Evolutionary conservation across 2,113 vertebrate species (phyloP).

Genomic region (Ariopsis seemanni): DNA sequence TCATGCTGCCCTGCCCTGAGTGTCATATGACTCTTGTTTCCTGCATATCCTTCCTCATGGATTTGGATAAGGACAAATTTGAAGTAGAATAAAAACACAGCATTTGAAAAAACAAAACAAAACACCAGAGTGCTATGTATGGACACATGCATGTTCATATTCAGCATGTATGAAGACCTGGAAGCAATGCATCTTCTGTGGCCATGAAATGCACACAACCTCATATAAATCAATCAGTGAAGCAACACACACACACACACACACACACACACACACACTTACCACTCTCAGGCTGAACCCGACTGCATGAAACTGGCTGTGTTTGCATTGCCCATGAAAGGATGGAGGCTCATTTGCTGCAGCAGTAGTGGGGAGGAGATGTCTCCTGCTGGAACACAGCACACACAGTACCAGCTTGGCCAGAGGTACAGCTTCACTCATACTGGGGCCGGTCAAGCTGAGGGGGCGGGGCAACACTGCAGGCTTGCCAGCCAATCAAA

Average conservation of each 20-base stretch:
- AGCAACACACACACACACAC: neutral
- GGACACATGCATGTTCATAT: constrained; percentile 3
- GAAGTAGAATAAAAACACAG: neutral
- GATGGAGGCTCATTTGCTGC: constrained; percentile 45
- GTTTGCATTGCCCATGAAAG: neutral
- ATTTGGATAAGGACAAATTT: constrained; percentile 16
- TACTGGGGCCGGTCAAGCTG: neutral
- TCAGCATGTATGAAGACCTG: constrained; percentile 20
- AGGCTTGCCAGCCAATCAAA: constrained; percentile 36
- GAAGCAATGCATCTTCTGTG: constrained; percentile 4
- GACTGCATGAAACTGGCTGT: constrained; percentile 6
- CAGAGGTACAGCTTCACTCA: constrained; percentile 36
- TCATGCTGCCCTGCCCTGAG: constrained; percentile 40
- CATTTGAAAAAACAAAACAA: neutral
- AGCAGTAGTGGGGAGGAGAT: constrained; percentile 51
- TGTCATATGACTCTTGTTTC: constrained; percentile 59
- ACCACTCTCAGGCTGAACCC: constrained; percentile 26
- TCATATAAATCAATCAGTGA: neutral
- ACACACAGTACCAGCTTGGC: constrained; percentile 22
- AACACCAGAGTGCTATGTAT: neutral
- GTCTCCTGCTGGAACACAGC: constrained; percentile 54
- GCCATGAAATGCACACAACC: constrained; percentile 14
- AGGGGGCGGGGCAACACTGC: constrained; percentile 33
- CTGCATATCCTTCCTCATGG: constrained; percentile 38
- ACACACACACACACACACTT: constrained; percentile 25